Percentiles rank a stretch among this genome's conserved stretches.
Conservation (phyloP, 2,113 vertebrate species). For the Misgurnus anguillicaudatus region DNA sequence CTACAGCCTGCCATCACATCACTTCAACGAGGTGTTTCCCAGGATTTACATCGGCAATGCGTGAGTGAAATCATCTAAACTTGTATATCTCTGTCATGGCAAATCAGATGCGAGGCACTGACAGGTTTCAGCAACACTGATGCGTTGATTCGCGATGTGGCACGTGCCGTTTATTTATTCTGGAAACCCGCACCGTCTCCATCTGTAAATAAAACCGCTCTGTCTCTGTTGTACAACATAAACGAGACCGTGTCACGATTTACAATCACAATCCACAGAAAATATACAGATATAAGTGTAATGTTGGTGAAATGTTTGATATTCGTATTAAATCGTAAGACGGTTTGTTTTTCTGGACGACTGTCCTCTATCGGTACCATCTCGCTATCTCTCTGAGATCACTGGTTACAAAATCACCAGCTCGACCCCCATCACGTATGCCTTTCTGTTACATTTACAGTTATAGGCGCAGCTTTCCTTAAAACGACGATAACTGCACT, state of each 20-base stretch:
- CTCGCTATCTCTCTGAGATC: slow-evolving; percentile 40
- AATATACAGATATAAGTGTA: background rate
- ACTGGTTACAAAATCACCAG: slow-evolving; percentile 23
- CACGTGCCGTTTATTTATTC: background rate
- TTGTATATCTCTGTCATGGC: background rate
- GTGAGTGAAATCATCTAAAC: slow-evolving; percentile 73
- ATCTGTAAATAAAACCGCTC: background rate
- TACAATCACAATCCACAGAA: slow-evolving; percentile 8
- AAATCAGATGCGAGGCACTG: background rate
- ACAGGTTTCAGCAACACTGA: slow-evolving; percentile 18
- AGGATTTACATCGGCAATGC: slow-evolving; percentile 94
- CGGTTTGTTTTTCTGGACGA: slow-evolving; percentile 16
- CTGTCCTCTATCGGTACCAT: slow-evolving; percentile 38
- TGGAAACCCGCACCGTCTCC: background rate
- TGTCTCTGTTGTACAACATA: background rate
- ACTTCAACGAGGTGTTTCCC: slow-evolving; percentile 93
- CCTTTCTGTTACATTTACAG: slow-evolving; percentile 23
- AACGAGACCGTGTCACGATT: background rate
- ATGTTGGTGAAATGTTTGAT: too few relatives aligned
- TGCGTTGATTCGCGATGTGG: slow-evolving; percentile 12
- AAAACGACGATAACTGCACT: background rate
- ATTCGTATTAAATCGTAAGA: background rate
- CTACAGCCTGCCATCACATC: slow-evolving; percentile 91
- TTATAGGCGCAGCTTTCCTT: background rate
- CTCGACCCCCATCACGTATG: background rate